Base-by-base conservation (phyloP, 2,113 vertebrate genomes). In the Malurus melanocephalus region DNA sequence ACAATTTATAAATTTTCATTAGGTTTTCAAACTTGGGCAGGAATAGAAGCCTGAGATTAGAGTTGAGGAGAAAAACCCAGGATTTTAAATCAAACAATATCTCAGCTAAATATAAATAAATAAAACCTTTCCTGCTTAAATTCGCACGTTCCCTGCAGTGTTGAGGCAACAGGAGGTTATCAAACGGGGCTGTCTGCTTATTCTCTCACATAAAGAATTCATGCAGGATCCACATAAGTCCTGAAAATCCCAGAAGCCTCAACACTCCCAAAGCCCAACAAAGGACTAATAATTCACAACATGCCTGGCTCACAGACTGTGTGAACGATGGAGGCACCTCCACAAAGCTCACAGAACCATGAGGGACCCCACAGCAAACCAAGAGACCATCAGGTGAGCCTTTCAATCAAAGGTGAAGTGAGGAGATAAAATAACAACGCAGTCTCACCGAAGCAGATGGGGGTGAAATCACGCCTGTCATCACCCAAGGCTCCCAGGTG, bases 41-140 rank as follows among this genome's bases (percentile, higher is more conserved):
- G 7, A 5, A 7, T 27, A 48, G n/a, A 87, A 74, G 20, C 45
- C 67, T 26, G n/a, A 79, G 38, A 79, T 55, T 59, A 55, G 28
- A 87, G 23, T 0, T 61, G 22, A 72, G 9, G 23, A 80, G 35
- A 46, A 87, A 89, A 93, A 93, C 62, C 3, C 65, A 22, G 6
- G 30, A 88, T 80, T 85, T 88, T 42, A 85, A 83, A 51, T 85
- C 62, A 68, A 93, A 76, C 30, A 77, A 38, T 38, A 51, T 18
- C 73, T 81, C 46, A 53, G n/a, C 20, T 83, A 93, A 72, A 75
- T 52, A 65, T 49, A 88, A 90, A 80, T 64, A 89, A 86, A 85
- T 76, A 88, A 91, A 83, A 59, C 9, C 18, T 26, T 71, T 72
- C 48, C 67, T 33, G 35, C 43, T 87, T 87, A 71, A 88, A 74